These are phyloP conservation scores for Drosophila kambysellisi DNA, from an alignment of 2,888 invertebrate species.

Conservation along the genomic window DNA sequence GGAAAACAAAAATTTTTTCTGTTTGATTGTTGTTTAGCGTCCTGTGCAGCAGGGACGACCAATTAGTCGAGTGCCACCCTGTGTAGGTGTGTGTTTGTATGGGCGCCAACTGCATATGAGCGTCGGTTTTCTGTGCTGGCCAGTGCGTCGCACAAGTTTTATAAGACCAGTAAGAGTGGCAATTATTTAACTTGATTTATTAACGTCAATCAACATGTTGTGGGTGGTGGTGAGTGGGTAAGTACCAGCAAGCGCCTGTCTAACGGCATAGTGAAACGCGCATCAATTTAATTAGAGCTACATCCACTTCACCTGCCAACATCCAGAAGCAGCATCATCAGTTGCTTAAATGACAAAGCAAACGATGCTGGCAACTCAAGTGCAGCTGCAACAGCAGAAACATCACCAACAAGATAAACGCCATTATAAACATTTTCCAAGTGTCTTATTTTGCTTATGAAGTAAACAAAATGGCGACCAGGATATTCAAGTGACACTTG, in stretches of 20 bases:
- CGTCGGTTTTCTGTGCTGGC: constrained; percentile 29
- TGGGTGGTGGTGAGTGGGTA: background rate
- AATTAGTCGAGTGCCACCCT: constrained; percentile 19
- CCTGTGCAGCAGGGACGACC: constrained; percentile 24
- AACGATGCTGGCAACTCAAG: constrained; percentile 42
- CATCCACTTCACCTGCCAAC: constrained; percentile 67
- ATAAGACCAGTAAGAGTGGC: constrained; percentile 66
- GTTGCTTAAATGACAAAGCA: constrained; percentile 73
- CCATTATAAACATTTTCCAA: constrained; percentile 63
- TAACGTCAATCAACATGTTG: constrained; percentile 65
- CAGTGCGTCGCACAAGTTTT: constrained; percentile 41
- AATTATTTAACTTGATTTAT: constrained; percentile 80
- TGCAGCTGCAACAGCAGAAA: constrained; percentile 23
- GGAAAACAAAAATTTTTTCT: constrained; percentile 54
- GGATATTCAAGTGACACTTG: constrained; percentile 34
- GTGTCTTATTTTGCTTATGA: constrained; percentile 76
- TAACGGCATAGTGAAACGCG: constrained; percentile 68
- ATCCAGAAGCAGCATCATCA: constrained; percentile 32
- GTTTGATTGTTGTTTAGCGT: constrained; percentile 41
- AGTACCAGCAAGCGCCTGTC: constrained; percentile 22
- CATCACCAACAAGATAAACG: constrained; percentile 30
- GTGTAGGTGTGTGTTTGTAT: constrained; percentile 1
- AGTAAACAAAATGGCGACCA: constrained; percentile 62
- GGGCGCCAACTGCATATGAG: constrained; percentile 28
- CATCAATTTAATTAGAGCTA: constrained; percentile 75